Base-by-base conservation (phyloP, 2,888 invertebrate species). In the Pristionchus arcanus region DNA sequence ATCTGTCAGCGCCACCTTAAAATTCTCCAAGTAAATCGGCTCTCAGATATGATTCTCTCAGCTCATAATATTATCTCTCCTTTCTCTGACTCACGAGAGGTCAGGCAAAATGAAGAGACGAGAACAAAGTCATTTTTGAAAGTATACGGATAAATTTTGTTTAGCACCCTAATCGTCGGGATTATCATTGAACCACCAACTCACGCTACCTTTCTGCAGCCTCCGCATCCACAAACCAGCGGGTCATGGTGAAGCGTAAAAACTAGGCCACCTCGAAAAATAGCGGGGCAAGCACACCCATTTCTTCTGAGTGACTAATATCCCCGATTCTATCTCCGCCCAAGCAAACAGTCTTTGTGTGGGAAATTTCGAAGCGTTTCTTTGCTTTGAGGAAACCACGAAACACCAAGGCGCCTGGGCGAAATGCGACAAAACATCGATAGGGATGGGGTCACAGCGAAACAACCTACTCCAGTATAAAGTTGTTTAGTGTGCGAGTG, bases 391-490 rank as follows among this genome's bases (percentile, higher is more conserved):
- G 16, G 31, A 68, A 31, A 13, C 34, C 28, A 68, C 21, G 19
- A 68, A 68, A 13, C 68, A 15, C 16, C 68, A 13, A 31, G 19
- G 59, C 25, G 1, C 2, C 28, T 28, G 16, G 68, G 68, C 28
- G 0, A 68, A 34, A 68, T 31, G 68, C 68, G 28, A 31, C 68
- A 68, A 68, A 68, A 34, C 68, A 68, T 34, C 68, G 28, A 31
- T 68, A 28, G 68, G 31, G 68, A n/a, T n/a, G n/a, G 68, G 66
- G n/a, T 74, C 74, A 13, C 4, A 4, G 34, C 71, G 71, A 34
- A 15, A 71, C 31, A 15, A 21, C 34, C 68, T 71, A 71, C 68
- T 31, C 68, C 74, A 74, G 74, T 74, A n/a, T n/a, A 74, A 74
- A 74, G 74, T 74, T 74, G 63, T 63, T 63, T 63, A 63, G 63